phyloP scores from a whole-genome alignment of 1,140 invertebrate species.

The Phocides pigmalion region DNA sequence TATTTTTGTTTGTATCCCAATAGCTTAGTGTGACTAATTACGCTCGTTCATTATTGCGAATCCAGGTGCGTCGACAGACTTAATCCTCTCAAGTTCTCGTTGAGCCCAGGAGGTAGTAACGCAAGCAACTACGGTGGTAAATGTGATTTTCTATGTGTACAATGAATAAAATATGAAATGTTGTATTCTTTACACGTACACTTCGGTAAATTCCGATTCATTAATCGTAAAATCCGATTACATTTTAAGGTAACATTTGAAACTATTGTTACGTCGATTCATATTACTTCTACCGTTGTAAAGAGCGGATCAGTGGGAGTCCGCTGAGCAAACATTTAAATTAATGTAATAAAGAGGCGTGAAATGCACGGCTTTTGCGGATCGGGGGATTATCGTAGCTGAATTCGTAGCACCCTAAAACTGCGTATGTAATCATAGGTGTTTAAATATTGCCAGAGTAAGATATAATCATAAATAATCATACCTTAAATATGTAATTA shows the following conservation, averaged over 20 bases:
- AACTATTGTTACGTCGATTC: not conserved
- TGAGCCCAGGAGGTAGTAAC: conserved; percentile 4
- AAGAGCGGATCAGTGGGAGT: conserved; percentile 58
- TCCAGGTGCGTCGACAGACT: conserved; percentile 68
- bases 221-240: too few species aligned
- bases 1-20: conserved; percentile 66
- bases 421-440: too few species aligned
- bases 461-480: too few species aligned
- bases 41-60: conserved; percentile 59
- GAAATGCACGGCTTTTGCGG: conserved; percentile 70
- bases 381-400: conserved; percentile 64
- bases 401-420: conserved; percentile 31
- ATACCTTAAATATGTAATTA: too few species aligned
- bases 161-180: not conserved
- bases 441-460: too few species aligned
- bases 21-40: conserved; percentile 75
- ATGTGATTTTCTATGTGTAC: not conserved
- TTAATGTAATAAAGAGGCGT: conserved; percentile 82
- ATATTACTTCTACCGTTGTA: conserved; percentile 48
- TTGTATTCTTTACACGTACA: too few species aligned
- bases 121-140: not conserved
- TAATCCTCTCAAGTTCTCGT: conserved; percentile 52
- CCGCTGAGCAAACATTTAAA: conserved; percentile 78
- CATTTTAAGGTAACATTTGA: too few species aligned
- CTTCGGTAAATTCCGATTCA: too few species aligned